Evolutionary conservation across 2,888 invertebrate genomes (phyloP).

Genomic region (Cantharis rufa): DNA sequence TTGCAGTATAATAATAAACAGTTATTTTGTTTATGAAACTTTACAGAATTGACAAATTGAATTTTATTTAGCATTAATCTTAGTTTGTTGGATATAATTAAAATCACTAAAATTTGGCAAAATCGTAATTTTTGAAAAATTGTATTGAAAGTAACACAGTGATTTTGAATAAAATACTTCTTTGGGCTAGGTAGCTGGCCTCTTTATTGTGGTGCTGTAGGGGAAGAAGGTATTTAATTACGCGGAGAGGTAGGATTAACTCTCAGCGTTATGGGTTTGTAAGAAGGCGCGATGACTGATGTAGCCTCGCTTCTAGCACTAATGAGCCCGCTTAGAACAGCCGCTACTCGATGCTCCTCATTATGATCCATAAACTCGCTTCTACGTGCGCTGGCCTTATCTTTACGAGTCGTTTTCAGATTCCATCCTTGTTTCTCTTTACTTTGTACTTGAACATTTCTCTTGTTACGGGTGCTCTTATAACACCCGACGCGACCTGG

Average conservation of each 20-base stretch:
- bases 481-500: slow-evolving; percentile 24
- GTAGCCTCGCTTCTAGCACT: slow-evolving; percentile 29
- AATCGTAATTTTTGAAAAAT: background rate
- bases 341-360: slow-evolving; percentile 32
- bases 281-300: slow-evolving; percentile 32
- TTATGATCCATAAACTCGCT: slow-evolving; percentile 31
- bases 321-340: slow-evolving; percentile 31
- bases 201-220: slow-evolving; percentile 26
- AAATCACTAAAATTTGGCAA: background rate
- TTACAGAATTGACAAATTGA: background rate
- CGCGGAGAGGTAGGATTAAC: slow-evolving; percentile 30
- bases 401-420: slow-evolving; percentile 27
- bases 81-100: background rate
- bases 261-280: slow-evolving; percentile 30
- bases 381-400: slow-evolving; percentile 30
- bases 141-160: background rate
- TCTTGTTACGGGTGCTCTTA: slow-evolving; percentile 21
- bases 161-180: slow-evolving; percentile 20
- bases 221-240: slow-evolving; percentile 31
- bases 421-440: slow-evolving; percentile 21
- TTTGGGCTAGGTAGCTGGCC: slow-evolving; percentile 22
- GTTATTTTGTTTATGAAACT: background rate
- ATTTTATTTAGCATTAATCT: background rate
- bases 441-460: slow-evolving; percentile 9
- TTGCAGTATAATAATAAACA: background rate